These are phyloP conservation scores for Kryphioiulus occultus DNA, from an alignment of 2,888 invertebrate species.

Conservation along the genomic window DNA sequence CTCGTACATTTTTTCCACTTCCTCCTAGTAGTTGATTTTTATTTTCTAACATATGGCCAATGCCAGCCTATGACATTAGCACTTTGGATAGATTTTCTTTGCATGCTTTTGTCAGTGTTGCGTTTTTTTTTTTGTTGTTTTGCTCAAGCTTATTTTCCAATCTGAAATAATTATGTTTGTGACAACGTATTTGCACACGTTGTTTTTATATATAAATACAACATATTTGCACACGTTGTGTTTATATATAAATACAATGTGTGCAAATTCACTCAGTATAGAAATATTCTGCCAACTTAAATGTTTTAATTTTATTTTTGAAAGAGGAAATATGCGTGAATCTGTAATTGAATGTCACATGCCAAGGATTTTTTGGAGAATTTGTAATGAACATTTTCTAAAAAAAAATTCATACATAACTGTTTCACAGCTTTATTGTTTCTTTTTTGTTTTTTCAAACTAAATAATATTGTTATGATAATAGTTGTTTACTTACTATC, in stretches of 20 bases:
- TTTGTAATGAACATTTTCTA: no score
- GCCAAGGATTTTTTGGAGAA: no score
- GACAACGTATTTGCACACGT: neutral
- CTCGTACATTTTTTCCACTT: neutral
- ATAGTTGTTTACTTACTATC: slow-evolving; percentile 29
- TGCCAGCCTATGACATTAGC: slow-evolving; percentile 44
- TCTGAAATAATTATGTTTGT: neutral
- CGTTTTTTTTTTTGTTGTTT: neutral
- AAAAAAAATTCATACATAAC: no score
- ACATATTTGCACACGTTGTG: no score
- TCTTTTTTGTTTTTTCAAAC: no score
- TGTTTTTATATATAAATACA: no score
- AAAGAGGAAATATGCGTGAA: no score
- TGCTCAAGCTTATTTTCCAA: neutral
- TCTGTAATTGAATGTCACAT: no score
- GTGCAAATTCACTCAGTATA: no score
- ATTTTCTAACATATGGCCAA: slow-evolving; percentile 30
- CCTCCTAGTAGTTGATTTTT: neutral
- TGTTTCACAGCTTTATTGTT: neutral
- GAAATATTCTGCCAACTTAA: no score
- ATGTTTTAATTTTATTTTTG: no score
- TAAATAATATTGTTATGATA: slow-evolving; percentile 45
- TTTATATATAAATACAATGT: no score
- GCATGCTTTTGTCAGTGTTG: slow-evolving; percentile 16
- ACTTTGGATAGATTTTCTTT: slow-evolving; percentile 13